Base-by-base conservation (phyloP, 2,797 vertebrate species). In the Tachyglossus aculeatus region DNA sequence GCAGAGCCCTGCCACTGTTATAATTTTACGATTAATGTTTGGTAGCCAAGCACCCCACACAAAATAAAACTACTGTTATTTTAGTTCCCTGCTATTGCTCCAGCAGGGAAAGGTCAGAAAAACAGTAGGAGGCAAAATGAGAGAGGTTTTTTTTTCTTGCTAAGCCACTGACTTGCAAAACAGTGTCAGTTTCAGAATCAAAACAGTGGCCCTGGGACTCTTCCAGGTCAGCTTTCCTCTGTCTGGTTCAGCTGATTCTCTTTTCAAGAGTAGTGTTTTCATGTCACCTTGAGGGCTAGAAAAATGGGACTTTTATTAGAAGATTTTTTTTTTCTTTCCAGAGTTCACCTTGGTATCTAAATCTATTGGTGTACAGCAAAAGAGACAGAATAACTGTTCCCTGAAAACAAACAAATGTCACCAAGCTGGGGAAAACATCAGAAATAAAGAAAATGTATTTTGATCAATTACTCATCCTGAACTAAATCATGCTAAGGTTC, bases 1-100 rank as follows among this genome's bases (percentile, higher is more conserved):
- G 31, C 82, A 36, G 18, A 67, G 38, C 44, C 63, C 68, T 70
- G 34, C 16, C 43, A 76, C 71, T 62, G 45, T 58, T 78, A 44
- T 44, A 84, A 75, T 86, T 74, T 88, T 80, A 63, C 43, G 36
- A 82, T 85, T 87, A 56, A 64, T 77, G 64, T 88, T 90, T 88
- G 88, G 50, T 72, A 58, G 43, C 47, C 71, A 83, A 86, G 58
- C 22, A 40, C 55, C 81, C 88, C 80, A 56, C 80, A 68, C 64
- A 70, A 73, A 85, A 86, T 83, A 81, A 76, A 76, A 78, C 29
- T 54, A 75, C 48, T 88, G 87, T 86, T 79, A 36, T 84, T 82
- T 79, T 75, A 72, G 61, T 65, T 77, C 87, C 73, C 86, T 81
- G 75, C 82, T 87, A 83, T 40, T 63, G 4, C 9, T 67, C 18